A percentile compares a stretch with the other conserved stretches of the same genome.
These are phyloP conservation scores for Trypoxylon attenuatum DNA, from an alignment of 2,888 invertebrate genomes.

Conservation along the genomic window DNA sequence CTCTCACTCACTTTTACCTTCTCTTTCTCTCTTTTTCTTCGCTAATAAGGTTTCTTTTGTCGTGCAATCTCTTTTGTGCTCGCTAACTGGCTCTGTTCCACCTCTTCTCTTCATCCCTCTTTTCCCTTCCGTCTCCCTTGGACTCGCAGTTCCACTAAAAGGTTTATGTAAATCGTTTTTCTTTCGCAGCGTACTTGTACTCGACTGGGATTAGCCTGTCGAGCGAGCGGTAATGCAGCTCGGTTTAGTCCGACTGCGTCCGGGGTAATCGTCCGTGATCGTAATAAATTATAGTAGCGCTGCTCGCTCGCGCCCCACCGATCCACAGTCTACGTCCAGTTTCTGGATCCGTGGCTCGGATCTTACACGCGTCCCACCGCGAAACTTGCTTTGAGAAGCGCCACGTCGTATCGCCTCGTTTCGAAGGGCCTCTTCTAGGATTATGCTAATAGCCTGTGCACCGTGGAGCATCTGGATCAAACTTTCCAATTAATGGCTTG, in stretches of 20 bases:
- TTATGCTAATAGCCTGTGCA: constrained; percentile 20
- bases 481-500: constrained; percentile 46
- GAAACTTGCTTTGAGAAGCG: too few relatives aligned
- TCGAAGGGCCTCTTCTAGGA: constrained; percentile 7
- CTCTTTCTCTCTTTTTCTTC: constrained; percentile 16
- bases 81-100: neutral
- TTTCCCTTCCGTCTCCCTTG: neutral
- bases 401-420: neutral
- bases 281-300: constrained; percentile 30
- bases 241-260: neutral
- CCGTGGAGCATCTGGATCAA: constrained; percentile 28
- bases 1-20: neutral
- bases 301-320: neutral
- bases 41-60: neutral
- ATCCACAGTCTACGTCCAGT: too few relatives aligned
- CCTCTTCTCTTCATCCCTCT: neutral
- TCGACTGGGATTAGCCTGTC: constrained; percentile 52
- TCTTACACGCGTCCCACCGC: too few relatives aligned
- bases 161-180: constrained; percentile 56
- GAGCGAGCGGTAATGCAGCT: constrained; percentile 35
- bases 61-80: neutral
- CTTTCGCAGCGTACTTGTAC: constrained; percentile 43
- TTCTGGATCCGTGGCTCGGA: too few relatives aligned
- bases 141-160: too few relatives aligned
- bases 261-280: constrained; percentile 13